These are phyloP conservation scores for Pteruthius melanotis DNA, from an alignment of 2,113 vertebrate genomes.

Conservation along the genomic window DNA sequence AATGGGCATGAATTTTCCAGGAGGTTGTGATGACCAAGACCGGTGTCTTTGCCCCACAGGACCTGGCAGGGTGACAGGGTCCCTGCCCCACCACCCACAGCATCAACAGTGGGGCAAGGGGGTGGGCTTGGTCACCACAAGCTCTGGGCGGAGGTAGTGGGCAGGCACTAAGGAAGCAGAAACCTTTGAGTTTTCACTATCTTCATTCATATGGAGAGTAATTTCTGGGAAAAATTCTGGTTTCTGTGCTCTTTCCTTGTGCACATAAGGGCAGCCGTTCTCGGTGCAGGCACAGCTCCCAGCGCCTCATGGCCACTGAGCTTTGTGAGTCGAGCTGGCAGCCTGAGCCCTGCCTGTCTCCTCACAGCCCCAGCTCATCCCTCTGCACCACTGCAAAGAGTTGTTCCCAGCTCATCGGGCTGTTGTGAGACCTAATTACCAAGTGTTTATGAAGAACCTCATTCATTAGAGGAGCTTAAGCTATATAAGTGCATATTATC, in stretches of 20 bases:
- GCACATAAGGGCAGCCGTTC: not conserved
- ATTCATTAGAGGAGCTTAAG: conserved; percentile 53
- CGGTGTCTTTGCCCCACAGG: rapidly evolving
- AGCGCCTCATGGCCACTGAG: rapidly evolving
- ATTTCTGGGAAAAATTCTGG: not conserved
- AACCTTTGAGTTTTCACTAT: not conserved
- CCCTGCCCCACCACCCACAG: not conserved
- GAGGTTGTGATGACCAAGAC: not conserved
- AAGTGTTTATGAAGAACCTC: conserved; percentile 46
- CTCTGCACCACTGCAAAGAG: not conserved
- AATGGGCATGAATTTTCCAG: not conserved
- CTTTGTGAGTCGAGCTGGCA: not conserved
- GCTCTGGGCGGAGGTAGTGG: not conserved
- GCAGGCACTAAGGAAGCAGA: not conserved
- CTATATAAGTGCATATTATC: conserved; percentile 53
- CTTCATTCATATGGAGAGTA: not conserved
- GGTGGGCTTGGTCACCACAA: not conserved
- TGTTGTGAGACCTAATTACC: conserved; percentile 33
- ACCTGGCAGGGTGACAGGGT: not conserved
- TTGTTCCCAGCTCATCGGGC: not conserved
- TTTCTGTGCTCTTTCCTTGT: not conserved
- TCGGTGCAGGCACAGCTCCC: not conserved
- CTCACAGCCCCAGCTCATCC: not conserved
- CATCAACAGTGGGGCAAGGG: rapidly evolving
- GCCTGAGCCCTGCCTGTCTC: not conserved